These are phyloP conservation scores for Phoenoteleia sp. DNA, from an alignment of 2,888 invertebrate genomes.

Conservation along the genomic window DNA sequence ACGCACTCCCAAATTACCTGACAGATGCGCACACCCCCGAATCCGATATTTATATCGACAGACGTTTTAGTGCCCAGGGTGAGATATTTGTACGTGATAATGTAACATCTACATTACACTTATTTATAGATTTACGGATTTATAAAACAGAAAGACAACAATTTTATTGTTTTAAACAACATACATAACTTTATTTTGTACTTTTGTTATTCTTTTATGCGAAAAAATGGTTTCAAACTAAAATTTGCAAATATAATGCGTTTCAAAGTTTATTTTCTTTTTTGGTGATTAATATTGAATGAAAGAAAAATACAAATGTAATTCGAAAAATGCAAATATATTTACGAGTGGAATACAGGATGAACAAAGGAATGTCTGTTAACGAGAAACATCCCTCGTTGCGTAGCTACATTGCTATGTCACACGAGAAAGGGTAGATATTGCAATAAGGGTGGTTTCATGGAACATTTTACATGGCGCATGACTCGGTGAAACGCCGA, in stretches of 20 bases:
- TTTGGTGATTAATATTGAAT: too few species aligned
- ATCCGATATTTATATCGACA: background rate
- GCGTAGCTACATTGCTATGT: conserved; percentile 45
- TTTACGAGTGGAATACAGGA: background rate
- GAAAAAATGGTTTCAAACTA: too few species aligned
- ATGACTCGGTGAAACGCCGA: conserved; percentile 46
- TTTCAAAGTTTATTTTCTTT: too few species aligned
- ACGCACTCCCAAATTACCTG: background rate
- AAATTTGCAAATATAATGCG: too few species aligned
- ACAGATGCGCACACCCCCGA: background rate
- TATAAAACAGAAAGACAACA: too few species aligned
- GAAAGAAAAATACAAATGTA: background rate
- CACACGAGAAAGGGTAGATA: conserved; percentile 57
- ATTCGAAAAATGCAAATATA: conserved; percentile 29
- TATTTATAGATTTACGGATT: too few species aligned
- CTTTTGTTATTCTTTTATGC: too few species aligned
- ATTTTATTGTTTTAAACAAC: too few species aligned
- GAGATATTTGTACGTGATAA: too few species aligned
- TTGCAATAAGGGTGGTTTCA: conserved; percentile 55
- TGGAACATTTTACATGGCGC: conserved; percentile 48
- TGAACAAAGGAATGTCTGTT: conserved; percentile 66
- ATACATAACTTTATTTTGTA: too few species aligned
- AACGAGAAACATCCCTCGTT: conserved; percentile 61
- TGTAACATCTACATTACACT: too few species aligned
- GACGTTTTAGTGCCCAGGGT: too few species aligned